Percentiles rank a stretch among this genome's conserved stretches.
Evolutionary conservation across 2,888 invertebrate species (phyloP).

Genomic region (Aleiodes testaceus): DNA sequence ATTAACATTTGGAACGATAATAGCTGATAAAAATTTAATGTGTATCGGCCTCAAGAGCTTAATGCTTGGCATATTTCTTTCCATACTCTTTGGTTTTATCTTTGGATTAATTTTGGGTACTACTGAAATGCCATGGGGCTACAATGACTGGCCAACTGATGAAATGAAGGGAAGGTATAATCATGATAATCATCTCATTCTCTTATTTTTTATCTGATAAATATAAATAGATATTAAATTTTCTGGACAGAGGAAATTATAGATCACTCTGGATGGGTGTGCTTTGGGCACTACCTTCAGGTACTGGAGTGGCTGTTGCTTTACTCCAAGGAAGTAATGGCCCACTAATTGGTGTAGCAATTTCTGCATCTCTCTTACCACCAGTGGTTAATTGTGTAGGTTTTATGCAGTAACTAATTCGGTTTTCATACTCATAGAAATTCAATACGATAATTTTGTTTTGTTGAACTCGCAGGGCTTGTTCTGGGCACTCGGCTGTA

Average conservation of each 20-base stretch:
- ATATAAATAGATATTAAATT: slow-evolving; percentile 34
- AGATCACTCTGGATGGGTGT: slow-evolving; percentile 85
- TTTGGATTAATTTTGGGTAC: slow-evolving; percentile 84
- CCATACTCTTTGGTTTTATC: slow-evolving; percentile 85
- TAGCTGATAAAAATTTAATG: slow-evolving; percentile 82
- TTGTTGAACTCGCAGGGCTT: slow-evolving; percentile 76
- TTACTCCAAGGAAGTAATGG: slow-evolving; percentile 88
- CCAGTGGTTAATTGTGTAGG: slow-evolving; percentile 90
- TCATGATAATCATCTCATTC: neutral
- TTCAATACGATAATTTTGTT: neutral
- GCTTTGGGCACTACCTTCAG: slow-evolving; percentile 83
- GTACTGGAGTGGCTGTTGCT: slow-evolving; percentile 89
- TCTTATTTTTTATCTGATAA: neutral
- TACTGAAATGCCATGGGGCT: slow-evolving; percentile 85
- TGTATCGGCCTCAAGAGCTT: slow-evolving; percentile 82
- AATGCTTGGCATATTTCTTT: slow-evolving; percentile 82
- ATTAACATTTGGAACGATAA: slow-evolving; percentile 88
- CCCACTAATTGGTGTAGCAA: slow-evolving; percentile 91
- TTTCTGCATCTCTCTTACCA: slow-evolving; percentile 88
- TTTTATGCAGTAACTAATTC: slow-evolving; percentile 49
- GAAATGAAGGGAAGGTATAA: slow-evolving; percentile 84
- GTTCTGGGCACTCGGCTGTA: slow-evolving; percentile 83
- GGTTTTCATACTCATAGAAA: neutral
- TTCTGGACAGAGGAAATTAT: slow-evolving; percentile 78
- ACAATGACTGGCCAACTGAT: slow-evolving; percentile 84